Conservation (phyloP, 2,888 invertebrate genomes). For the Macrosoma leucophasiata region DNA sequence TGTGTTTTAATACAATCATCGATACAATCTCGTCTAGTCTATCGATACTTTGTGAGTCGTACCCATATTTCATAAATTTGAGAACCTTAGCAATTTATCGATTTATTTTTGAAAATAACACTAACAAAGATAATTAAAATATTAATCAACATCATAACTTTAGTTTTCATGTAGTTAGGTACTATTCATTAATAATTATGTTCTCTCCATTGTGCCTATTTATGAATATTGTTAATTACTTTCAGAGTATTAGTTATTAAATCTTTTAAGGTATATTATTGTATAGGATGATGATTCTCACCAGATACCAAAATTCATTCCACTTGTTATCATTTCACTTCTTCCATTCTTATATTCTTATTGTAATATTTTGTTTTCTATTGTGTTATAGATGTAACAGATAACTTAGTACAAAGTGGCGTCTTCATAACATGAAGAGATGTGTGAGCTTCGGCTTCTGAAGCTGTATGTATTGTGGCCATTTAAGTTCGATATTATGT, state of each 20-base stretch:
- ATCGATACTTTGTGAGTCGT: too few species aligned
- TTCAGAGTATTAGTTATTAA: constrained; percentile 51
- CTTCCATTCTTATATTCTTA: constrained; percentile 33
- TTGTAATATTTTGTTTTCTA: constrained; percentile 34
- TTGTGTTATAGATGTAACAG: constrained; percentile 22
- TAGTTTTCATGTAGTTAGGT: constrained; percentile 15
- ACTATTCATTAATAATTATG: constrained; percentile 23
- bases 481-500: constrained; percentile 63
- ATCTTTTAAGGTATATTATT: constrained; percentile 15
- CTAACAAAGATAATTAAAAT: background rate
- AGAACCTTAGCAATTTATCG: too few species aligned
- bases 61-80: too few species aligned
- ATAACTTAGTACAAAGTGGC: constrained; percentile 61
- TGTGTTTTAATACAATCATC: too few species aligned
- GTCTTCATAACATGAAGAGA: constrained; percentile 44
- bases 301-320: constrained; percentile 40
- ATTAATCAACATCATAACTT: constrained; percentile 5
- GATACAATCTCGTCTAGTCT: too few species aligned
- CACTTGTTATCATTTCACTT: constrained; percentile 70
- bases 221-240: constrained; percentile 51
- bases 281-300: constrained; percentile 47
- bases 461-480: constrained; percentile 61
- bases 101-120: too few species aligned
- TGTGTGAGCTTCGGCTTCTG: constrained; percentile 47
- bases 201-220: constrained; percentile 58